Evolutionary conservation across 1,140 invertebrate species (phyloP).

Genomic region (Apis dorsata): DNA sequence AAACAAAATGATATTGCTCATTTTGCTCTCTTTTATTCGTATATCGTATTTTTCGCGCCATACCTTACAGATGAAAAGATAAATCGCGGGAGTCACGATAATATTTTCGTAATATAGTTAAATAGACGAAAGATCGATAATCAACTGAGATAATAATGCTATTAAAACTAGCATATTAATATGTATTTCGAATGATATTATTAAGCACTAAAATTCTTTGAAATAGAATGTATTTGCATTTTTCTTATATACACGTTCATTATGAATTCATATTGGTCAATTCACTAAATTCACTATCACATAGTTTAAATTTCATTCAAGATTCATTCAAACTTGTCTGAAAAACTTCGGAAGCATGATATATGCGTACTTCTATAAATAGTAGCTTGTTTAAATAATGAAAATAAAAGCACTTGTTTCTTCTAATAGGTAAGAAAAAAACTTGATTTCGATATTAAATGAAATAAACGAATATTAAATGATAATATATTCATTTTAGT

Average conservation of each 20-base stretch:
- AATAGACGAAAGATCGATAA: background rate
- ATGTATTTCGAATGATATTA: background rate
- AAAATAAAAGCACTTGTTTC: background rate
- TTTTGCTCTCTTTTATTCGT: background rate
- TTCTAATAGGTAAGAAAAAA: too few relatives aligned
- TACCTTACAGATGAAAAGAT: conserved; percentile 3
- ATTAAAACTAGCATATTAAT: background rate
- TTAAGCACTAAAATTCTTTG: background rate
- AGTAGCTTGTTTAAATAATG: too few relatives aligned
- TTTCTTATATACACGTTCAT: background rate
- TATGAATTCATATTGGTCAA: background rate
- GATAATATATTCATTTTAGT: background rate
- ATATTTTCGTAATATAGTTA: background rate
- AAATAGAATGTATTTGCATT: background rate
- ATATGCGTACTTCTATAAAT: background rate
- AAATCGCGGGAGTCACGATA: conserved; percentile 20
- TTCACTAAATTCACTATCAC: conserved; percentile 14
- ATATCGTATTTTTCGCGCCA: conserved; percentile 34
- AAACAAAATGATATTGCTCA: too few relatives aligned
- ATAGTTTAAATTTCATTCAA: background rate
- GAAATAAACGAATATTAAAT: too few relatives aligned
- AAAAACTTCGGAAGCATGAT: background rate
- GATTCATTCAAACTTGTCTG: background rate
- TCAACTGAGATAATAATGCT: background rate
- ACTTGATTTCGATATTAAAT: background rate